A percentile compares a stretch with the other conserved stretches of the same genome.
phyloP scores from a whole-genome alignment of 2,113 vertebrate genomes.

The Collichthys lucidus region DNA sequence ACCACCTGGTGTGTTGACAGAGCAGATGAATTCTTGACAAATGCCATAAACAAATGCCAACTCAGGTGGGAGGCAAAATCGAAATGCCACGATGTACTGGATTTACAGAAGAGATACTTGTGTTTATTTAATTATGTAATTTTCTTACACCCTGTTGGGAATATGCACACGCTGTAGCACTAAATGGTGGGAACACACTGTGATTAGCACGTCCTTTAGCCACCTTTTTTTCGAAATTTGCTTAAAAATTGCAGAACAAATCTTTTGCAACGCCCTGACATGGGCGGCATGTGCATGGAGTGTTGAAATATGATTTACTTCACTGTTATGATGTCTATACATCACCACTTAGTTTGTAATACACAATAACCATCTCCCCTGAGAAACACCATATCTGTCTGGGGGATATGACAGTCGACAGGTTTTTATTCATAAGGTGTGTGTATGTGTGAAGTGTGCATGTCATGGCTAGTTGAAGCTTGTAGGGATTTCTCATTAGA shows the following conservation, averaged over 20 bases:
- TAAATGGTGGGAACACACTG: conserved; percentile 10
- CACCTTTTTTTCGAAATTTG: not conserved
- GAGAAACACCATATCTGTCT: conserved; percentile 28
- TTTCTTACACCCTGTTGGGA: conserved; percentile 13
- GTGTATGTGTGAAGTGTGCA: conserved; percentile 6
- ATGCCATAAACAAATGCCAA: conserved; percentile 44
- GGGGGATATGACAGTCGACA: conserved; percentile 15
- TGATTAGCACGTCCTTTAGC: conserved; percentile 1
- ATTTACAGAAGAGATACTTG: conserved; percentile 5
- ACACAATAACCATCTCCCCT: conserved; percentile 28
- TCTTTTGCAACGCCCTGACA: too few species aligned
- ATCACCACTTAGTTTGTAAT: conserved; percentile 15
- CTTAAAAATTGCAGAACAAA: conserved; percentile 1
- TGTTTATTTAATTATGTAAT: conserved; percentile 44
- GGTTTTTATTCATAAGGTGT: conserved; percentile 28
- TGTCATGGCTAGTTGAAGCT: conserved; percentile 30
- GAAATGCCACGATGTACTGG: conserved; percentile 37
- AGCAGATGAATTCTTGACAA: conserved; percentile 46
- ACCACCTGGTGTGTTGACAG: conserved; percentile 44
- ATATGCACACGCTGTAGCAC: conserved; percentile 1
- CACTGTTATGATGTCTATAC: conserved; percentile 1
- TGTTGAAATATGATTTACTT: conserved; percentile 21
- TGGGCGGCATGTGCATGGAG: not conserved
- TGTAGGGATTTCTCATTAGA: conserved; percentile 38
- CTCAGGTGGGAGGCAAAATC: conserved; percentile 34